A percentile compares a stretch with the other conserved stretches of the same genome.
Evolutionary conservation across 2,113 vertebrate species (phyloP).

Genomic region (Strigops habroptila): DNA sequence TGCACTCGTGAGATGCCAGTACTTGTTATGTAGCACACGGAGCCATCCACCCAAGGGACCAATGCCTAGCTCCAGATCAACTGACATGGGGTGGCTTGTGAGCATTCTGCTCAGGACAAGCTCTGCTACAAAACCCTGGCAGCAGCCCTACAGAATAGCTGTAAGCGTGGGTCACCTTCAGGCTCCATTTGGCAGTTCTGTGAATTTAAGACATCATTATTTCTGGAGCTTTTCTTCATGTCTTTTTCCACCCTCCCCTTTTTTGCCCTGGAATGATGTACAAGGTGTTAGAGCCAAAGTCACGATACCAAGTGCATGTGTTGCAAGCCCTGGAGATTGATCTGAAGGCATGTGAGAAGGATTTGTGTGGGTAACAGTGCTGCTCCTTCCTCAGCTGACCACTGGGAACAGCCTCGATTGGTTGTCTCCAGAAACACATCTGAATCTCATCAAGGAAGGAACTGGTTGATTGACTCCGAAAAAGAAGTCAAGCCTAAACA

Average conservation of each 20-base stretch:
- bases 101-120: background rate
- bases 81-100: background rate
- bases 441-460: background rate
- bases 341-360: background rate
- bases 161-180: background rate
- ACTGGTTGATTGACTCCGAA: background rate
- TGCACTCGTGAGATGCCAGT: background rate
- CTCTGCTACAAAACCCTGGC: background rate
- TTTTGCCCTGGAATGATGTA: background rate
- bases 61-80: background rate
- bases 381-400: background rate
- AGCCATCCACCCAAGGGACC: background rate
- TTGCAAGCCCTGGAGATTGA: background rate
- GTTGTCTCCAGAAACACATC: background rate
- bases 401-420: background rate
- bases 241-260: rapidly evolving
- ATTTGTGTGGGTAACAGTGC: background rate
- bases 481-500: background rate
- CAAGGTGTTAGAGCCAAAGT: background rate
- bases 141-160: background rate
- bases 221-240: background rate
- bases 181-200: background rate
- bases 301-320: background rate
- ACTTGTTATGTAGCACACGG: background rate
- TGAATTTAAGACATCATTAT: background rate